Evolutionary conservation across 2,888 invertebrate species (phyloP).

Genomic region (Orthosia cruda): DNA sequence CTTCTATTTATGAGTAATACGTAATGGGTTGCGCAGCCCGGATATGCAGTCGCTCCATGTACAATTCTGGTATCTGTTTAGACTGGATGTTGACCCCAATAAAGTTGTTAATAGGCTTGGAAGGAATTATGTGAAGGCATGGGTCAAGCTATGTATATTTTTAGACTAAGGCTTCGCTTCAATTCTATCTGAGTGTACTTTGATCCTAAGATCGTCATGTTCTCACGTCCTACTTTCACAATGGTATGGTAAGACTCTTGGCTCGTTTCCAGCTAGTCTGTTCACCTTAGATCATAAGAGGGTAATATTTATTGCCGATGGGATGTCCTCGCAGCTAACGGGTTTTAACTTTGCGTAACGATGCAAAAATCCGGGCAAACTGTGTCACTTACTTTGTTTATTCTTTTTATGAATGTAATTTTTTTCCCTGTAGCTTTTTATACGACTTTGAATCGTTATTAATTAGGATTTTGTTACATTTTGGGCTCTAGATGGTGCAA

Average conservation of each 20-base stretch:
- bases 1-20: too few species aligned
- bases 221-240: conserved; percentile 40
- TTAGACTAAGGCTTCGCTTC: too few species aligned
- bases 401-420: background rate
- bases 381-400: background rate
- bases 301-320: conserved; percentile 22
- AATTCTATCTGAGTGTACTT: too few species aligned
- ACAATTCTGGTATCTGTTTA: too few species aligned
- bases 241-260: conserved; percentile 42
- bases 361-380: conserved; percentile 15
- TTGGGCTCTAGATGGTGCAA: background rate
- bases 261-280: conserved; percentile 47
- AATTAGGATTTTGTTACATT: background rate
- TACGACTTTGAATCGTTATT: background rate
- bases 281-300: conserved; percentile 41
- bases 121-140: too few species aligned
- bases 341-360: conserved; percentile 33
- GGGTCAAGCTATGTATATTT: too few species aligned
- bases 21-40: too few species aligned
- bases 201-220: conserved; percentile 11
- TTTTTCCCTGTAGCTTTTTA: background rate
- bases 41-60: too few species aligned
- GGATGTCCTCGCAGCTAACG: conserved; percentile 18
- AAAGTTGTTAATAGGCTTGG: too few species aligned
- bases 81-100: too few species aligned